Conservation (phyloP, 2,888 invertebrate species). For the Amblyjoppa fuscipennis region DNA sequence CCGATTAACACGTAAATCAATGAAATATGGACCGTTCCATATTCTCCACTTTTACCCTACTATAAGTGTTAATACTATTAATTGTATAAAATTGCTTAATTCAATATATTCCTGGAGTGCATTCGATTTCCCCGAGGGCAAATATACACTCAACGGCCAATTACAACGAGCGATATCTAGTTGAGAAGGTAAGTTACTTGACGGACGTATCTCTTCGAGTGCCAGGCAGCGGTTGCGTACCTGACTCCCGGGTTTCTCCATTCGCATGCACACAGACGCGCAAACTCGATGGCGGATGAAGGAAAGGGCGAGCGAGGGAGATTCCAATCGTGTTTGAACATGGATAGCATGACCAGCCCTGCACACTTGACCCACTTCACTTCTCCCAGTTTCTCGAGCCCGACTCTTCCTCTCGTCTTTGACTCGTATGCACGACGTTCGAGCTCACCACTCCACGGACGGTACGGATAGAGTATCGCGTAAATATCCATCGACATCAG, state of each 20-base stretch:
- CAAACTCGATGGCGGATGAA: neutral
- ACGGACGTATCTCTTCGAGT: neutral
- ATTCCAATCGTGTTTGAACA: slow-evolving; percentile 22
- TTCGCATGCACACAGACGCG: slow-evolving; percentile 4
- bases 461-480: neutral
- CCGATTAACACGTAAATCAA: no score
- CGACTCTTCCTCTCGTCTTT: neutral
- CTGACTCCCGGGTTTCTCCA: neutral
- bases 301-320: neutral
- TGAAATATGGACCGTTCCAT: no score
- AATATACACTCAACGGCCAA: neutral
- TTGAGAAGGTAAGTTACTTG: neutral
- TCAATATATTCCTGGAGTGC: no score
- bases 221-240: neutral
- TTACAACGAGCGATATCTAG: neutral
- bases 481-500: slow-evolving; percentile 23
- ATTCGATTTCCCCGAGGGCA: neutral
- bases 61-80: no score
- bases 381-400: neutral
- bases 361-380: slow-evolving; percentile 16
- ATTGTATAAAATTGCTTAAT: no score
- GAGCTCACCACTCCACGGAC: neutral
- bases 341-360: slow-evolving; percentile 5
- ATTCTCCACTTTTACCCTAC: no score
- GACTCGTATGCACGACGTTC: slow-evolving; percentile 7